phyloP scores from a whole-genome alignment of 2,797 vertebrate genomes.

The Xiphorhynchus erythropygius region DNA sequence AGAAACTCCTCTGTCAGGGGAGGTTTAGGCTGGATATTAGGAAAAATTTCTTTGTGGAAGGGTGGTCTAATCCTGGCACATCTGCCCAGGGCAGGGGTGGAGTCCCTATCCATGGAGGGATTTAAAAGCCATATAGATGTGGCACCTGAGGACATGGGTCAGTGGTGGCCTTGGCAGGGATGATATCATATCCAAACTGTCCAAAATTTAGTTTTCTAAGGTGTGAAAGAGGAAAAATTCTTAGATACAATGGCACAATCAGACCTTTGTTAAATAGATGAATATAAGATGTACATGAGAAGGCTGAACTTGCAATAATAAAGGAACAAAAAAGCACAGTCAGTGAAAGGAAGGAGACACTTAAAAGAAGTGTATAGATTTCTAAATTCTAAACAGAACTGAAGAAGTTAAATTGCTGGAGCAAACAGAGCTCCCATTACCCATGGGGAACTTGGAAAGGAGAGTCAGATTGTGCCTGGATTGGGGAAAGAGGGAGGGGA shows the following conservation, averaged over 20 bases:
- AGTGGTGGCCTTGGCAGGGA: not conserved
- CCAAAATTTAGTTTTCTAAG: not conserved
- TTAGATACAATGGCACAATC: no score
- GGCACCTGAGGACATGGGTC: not conserved
- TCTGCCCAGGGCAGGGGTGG: not conserved
- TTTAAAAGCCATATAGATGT: not conserved
- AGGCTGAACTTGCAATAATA: not conserved
- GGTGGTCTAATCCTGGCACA: not conserved
- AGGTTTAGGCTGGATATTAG: no score
- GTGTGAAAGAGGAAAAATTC: fast-evolving
- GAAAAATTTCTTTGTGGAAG: no score
- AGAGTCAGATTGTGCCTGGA: not conserved
- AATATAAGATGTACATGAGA: not conserved
- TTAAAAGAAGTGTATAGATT: not conserved
- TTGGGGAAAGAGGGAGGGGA: not conserved
- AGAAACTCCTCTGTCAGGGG: no score
- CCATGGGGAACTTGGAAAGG: fast-evolving
- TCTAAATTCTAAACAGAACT: not conserved
- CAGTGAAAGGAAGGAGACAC: not conserved
- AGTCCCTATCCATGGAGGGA: not conserved
- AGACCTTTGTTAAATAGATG: not conserved
- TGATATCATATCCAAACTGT: fast-evolving
- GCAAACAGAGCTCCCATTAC: not conserved
- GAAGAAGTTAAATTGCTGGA: not conserved
- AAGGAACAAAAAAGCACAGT: not conserved